These are phyloP conservation scores for Gorilla gorilla DNA, from an alignment of 2,113 vertebrate genomes.

Conservation along the genomic window DNA sequence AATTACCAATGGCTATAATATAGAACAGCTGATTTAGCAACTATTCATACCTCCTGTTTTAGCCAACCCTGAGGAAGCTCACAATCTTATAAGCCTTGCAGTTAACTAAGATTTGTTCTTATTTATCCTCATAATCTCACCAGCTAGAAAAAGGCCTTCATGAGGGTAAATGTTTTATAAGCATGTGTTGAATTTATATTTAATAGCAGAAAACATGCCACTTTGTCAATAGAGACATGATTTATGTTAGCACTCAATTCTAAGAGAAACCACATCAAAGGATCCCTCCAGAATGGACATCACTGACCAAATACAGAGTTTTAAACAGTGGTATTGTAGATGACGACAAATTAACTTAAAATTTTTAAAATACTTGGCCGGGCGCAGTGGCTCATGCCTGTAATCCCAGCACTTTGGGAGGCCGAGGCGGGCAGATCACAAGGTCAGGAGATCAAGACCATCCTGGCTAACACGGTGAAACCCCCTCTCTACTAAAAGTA, in stretches of 20 bases:
- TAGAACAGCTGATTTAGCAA: neutral
- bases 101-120: neutral
- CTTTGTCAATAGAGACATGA: neutral
- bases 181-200: neutral
- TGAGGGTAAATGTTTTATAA: neutral
- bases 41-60: neutral
- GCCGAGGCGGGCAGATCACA: too few relatives aligned
- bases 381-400: too few relatives aligned
- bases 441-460: too few relatives aligned
- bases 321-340: neutral
- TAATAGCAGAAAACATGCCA: neutral
- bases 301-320: neutral
- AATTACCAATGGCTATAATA: neutral
- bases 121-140: neutral
- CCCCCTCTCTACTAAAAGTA: too few relatives aligned
- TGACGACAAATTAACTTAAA: neutral
- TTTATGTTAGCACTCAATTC: conserved; percentile 20
- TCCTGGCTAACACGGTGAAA: too few relatives aligned
- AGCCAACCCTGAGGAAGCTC: neutral
- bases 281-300: neutral
- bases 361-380: neutral
- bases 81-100: neutral
- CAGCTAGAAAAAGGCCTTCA: neutral
- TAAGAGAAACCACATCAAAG: neutral
- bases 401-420: too few relatives aligned